These are phyloP conservation scores for Sturnira hondurensis DNA, from an alignment of 2,113 vertebrate species.

Conservation along the genomic window DNA sequence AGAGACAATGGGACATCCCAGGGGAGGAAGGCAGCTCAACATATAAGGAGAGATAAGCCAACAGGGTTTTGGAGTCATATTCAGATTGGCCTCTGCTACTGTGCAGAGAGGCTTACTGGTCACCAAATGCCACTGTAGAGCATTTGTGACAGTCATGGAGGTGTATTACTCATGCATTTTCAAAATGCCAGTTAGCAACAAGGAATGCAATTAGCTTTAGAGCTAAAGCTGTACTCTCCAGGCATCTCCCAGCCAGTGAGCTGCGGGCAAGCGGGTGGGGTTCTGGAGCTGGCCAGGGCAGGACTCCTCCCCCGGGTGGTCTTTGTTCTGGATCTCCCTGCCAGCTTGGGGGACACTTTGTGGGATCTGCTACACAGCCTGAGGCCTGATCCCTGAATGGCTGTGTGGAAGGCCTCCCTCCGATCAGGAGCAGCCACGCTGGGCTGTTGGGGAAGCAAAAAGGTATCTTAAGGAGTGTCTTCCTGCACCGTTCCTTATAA, in stretches of 20 bases:
- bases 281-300: rapidly evolving
- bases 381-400: neutral
- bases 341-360: neutral
- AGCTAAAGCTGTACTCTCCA: rapidly evolving
- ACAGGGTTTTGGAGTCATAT: neutral
- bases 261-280: rapidly evolving
- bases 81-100: neutral
- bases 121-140: neutral
- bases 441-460: neutral
- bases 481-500: neutral
- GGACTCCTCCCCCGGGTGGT: neutral
- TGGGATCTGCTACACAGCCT: neutral
- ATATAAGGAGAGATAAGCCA: neutral
- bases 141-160: neutral
- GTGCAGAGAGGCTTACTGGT: neutral
- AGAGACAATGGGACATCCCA: neutral
- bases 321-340: neutral
- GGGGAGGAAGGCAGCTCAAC: neutral
- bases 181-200: neutral
- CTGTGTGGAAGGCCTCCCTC: neutral
- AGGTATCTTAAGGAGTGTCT: neutral
- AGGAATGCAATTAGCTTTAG: neutral
- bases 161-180: neutral
- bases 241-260: neutral
- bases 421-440: neutral